Evolutionary conservation across 2,113 vertebrate genomes (phyloP).

Genomic region (Psittacula cyanocephala): DNA sequence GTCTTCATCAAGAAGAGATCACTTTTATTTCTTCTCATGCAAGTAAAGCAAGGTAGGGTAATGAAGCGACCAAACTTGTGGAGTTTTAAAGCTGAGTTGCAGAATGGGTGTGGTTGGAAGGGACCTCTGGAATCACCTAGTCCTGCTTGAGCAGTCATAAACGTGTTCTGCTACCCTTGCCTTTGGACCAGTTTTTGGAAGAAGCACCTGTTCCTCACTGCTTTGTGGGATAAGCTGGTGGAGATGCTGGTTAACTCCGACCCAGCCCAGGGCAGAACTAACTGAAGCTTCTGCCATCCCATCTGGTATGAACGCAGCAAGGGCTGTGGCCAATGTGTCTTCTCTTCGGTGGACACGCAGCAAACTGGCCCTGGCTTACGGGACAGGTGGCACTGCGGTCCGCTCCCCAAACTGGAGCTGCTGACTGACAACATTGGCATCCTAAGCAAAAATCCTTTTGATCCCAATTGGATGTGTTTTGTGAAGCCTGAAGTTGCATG

Average conservation of each 20-base stretch:
- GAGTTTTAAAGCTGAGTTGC: not conserved
- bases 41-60: not conserved
- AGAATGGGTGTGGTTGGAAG: not conserved
- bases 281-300: not conserved
- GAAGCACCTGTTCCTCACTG: not conserved
- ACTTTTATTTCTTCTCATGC: not conserved
- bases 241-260: not conserved
- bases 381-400: no score
- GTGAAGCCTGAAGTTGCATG: not conserved
- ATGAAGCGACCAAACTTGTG: not conserved
- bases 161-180: not conserved
- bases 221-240: not conserved
- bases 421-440: not conserved
- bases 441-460: not conserved
- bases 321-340: accelerated
- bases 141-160: not conserved
- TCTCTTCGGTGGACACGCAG: not conserved
- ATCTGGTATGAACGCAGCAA: accelerated
- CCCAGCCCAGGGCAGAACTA: not conserved
- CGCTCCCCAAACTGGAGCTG: accelerated
- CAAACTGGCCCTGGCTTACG: not conserved
- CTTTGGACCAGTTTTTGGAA: accelerated
- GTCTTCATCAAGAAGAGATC: not conserved
- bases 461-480: not conserved
- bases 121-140: not conserved